A percentile compares a stretch with the other conserved stretches of the same genome.
phyloP scores from a whole-genome alignment of 2,113 vertebrate species.

The Struthidea cinerea region DNA sequence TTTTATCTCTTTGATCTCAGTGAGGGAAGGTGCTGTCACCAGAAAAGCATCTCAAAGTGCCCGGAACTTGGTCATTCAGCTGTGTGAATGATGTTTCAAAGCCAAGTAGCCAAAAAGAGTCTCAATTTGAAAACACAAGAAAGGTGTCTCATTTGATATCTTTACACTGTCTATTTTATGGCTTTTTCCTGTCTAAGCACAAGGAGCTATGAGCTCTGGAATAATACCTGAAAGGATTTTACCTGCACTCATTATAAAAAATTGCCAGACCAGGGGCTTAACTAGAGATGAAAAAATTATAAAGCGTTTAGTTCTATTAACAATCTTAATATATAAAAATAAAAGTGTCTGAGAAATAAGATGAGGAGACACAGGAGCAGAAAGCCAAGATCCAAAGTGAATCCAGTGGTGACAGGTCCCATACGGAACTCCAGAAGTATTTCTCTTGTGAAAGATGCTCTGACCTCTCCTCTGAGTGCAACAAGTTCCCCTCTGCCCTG shows the following conservation, averaged over 20 bases:
- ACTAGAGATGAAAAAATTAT: neutral
- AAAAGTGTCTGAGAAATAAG: neutral
- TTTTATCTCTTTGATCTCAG: neutral
- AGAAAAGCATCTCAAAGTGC: neutral
- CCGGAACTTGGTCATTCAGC: neutral
- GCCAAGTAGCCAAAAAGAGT: neutral
- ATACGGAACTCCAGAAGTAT: neutral
- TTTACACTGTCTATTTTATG: neutral
- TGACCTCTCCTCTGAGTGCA: neutral
- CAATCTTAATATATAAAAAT: neutral
- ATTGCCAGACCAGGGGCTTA: neutral
- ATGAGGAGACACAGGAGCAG: neutral
- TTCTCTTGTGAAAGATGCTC: neutral
- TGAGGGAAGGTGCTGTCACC: neutral
- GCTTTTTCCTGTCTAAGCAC: neutral
- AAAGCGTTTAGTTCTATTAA: neutral
- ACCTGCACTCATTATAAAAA: neutral
- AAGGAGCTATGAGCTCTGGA: neutral
- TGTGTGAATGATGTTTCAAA: neutral
- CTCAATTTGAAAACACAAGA: neutral
- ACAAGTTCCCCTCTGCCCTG: neutral
- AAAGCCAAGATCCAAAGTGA: neutral
- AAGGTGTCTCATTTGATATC: neutral
- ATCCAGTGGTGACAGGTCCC: neutral
- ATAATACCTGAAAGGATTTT: neutral